phyloP scores from a whole-genome alignment of 2,113 vertebrate species.

The Ceyx cyanopectus region DNA sequence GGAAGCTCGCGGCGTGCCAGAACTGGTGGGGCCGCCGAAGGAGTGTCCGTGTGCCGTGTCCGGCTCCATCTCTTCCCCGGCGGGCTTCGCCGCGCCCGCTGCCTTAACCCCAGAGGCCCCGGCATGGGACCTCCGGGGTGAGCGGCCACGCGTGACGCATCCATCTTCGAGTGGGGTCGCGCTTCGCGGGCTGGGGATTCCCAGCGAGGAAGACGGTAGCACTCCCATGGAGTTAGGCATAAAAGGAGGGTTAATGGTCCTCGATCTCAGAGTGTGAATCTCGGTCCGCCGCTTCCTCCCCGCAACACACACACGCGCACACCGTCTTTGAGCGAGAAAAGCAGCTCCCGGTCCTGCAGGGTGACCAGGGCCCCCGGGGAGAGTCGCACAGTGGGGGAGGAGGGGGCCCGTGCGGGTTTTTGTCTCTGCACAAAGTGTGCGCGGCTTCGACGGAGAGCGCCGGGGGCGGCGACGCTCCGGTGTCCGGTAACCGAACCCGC shows the following conservation, averaged over 20 bases:
- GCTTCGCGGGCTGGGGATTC: background rate
- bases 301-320: too few relatives aligned
- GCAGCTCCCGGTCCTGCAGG: background rate
- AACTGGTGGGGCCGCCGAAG: constrained; percentile 16
- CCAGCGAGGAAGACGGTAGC: background rate
- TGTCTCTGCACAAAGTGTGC: background rate
- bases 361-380: background rate
- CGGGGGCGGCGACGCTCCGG: background rate
- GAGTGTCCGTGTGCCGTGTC: constrained; percentile 12
- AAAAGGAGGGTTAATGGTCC: background rate
- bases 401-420: background rate
- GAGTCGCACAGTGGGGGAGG: background rate
- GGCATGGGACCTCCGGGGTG: background rate
- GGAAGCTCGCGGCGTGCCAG: constrained; percentile 21
- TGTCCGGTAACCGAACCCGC: constrained; percentile 25
- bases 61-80: background rate
- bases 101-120: constrained; percentile 2
- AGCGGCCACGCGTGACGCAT: background rate
- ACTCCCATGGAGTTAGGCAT: background rate
- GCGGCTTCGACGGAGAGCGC: background rate
- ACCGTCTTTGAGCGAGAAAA: background rate
- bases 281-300: background rate
- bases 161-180: background rate
- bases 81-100: background rate
- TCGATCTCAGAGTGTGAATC: background rate